These are phyloP conservation scores for Dorcus parallelipipedus DNA, from an alignment of 2,888 invertebrate genomes.

Conservation along the genomic window DNA sequence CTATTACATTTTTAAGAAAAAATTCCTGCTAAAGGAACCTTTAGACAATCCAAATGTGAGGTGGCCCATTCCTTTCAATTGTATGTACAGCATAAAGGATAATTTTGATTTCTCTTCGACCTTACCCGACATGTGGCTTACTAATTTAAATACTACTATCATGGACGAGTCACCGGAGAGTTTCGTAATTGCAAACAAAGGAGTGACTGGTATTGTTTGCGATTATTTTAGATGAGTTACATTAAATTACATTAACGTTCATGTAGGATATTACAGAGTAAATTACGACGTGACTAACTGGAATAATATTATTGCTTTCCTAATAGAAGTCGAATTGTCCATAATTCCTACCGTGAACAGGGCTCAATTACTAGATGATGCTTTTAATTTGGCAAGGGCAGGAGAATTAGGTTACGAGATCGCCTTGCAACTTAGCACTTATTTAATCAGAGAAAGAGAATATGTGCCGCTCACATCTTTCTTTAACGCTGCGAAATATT, in stretches of 20 bases:
- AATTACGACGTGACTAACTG: constrained; percentile 46
- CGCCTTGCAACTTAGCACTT: constrained; percentile 58
- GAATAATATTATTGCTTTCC: constrained; percentile 48
- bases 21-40: no score
- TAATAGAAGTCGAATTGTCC: constrained; percentile 38
- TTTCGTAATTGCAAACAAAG: no score
- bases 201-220: no score
- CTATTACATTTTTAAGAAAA: no score
- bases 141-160: no score
- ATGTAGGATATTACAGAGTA: constrained; percentile 43
- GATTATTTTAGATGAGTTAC: no score
- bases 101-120: no score
- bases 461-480: constrained; percentile 7
- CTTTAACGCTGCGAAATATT: constrained; percentile 14
- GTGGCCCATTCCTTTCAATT: no score
- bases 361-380: constrained; percentile 52
- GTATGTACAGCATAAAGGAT: no score
- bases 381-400: constrained; percentile 41
- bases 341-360: constrained; percentile 56
- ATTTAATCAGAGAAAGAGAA: constrained; percentile 57
- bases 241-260: background rate
- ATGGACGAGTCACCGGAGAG: no score
- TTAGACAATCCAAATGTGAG: no score
- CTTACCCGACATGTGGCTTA: no score
- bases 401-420: constrained; percentile 54